phyloP scores from a whole-genome alignment of 2,888 invertebrate species.

The Cryptosula pallasiana region DNA sequence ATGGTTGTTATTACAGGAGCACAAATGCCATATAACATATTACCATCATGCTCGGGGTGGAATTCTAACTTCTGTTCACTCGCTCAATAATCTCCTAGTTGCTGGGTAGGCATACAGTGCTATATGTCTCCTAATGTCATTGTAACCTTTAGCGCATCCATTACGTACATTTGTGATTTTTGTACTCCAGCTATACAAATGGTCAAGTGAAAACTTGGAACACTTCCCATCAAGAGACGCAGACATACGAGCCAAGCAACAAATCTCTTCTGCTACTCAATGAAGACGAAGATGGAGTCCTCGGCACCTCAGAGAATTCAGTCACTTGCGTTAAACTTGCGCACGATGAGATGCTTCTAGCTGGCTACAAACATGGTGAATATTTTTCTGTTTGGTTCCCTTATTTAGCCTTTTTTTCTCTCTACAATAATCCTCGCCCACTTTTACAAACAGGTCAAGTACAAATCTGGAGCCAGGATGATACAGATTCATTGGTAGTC shows the following conservation, averaged over 20 bases:
- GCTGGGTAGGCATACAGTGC: constrained; percentile 38
- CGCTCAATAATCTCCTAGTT: constrained; percentile 33
- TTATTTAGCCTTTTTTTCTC: too few relatives aligned
- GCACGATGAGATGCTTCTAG: constrained; percentile 33
- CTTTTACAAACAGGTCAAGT: constrained; percentile 20
- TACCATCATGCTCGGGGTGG: constrained; percentile 38
- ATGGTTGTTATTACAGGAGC: too few relatives aligned
- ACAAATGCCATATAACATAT: constrained; percentile 19
- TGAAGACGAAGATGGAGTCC: constrained; percentile 33
- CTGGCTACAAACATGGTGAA: constrained; percentile 41
- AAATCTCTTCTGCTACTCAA: constrained; percentile 35
- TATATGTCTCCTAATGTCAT: neutral
- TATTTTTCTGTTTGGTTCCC: too few relatives aligned
- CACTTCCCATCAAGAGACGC: constrained; percentile 33
- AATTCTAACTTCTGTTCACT: constrained; percentile 37
- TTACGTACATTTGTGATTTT: neutral
- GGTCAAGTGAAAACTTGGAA: constrained; percentile 44
- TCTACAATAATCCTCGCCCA: too few relatives aligned
- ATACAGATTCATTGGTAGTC: neutral
- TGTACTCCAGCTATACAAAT: constrained; percentile 39
- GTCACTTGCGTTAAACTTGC: constrained; percentile 32
- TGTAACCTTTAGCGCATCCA: neutral
- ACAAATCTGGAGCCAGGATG: neutral
- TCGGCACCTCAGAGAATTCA: constrained; percentile 37
- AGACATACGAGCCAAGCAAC: constrained; percentile 40